Percentiles rank a stretch among this genome's conserved stretches.
Conservation (phyloP, 1,140 invertebrate genomes). For the Panulirus ornatus region DNA sequence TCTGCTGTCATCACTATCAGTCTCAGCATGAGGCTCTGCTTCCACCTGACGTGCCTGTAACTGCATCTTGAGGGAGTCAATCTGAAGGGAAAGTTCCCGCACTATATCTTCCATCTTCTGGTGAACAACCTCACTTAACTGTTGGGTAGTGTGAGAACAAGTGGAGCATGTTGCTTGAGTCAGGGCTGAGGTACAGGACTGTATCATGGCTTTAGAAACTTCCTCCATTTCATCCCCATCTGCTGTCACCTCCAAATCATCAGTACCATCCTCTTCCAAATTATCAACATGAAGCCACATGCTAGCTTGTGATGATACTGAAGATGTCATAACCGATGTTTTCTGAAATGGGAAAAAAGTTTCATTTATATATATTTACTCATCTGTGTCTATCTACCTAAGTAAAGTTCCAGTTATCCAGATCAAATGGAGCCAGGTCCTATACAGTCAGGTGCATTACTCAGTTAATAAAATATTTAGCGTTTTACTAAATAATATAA, state of each 20-base stretch:
- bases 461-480: too few relatives aligned
- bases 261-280: not conserved
- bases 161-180: not conserved
- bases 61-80: conserved; percentile 45
- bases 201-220: not conserved
- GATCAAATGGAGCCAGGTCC: too few relatives aligned
- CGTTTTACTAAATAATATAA: too few relatives aligned
- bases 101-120: conserved; percentile 63
- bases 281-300: conserved; percentile 1
- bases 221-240: not conserved
- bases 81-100: conserved; percentile 30
- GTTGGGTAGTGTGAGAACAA: conserved; percentile 45
- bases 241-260: conserved; percentile 19
- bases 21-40: not conserved
- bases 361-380: not conserved
- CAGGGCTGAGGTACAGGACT: conserved; percentile 23
- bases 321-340: conserved; percentile 1
- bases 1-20: not conserved
- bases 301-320: conserved; percentile 19
- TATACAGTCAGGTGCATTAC: too few relatives aligned
- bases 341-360: not conserved
- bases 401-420: too few relatives aligned
- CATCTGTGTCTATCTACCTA: not conserved
- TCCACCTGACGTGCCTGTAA: conserved; percentile 33
- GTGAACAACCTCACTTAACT: conserved; percentile 48